phyloP scores from a whole-genome alignment of 2,888 invertebrate genomes.

The Himalopsyche anomala region DNA sequence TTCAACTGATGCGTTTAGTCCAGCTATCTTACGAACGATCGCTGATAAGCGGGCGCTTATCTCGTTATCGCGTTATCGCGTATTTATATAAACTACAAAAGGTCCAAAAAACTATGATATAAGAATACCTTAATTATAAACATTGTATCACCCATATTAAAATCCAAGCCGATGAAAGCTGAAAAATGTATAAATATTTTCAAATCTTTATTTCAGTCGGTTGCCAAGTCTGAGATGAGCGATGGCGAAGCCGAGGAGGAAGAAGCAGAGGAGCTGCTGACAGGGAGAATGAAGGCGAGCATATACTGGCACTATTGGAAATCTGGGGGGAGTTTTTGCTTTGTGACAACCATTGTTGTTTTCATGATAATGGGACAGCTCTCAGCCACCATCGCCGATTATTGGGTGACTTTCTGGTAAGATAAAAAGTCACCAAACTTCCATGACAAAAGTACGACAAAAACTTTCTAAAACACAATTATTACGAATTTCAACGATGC shows the following conservation, averaged over 20 bases:
- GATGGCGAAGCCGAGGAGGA: constrained; percentile 71
- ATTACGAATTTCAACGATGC: no score
- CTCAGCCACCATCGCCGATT: constrained; percentile 61
- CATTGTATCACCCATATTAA: no score
- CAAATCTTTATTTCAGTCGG: constrained; percentile 38
- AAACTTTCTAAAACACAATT: no score
- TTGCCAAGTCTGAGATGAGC: constrained; percentile 52
- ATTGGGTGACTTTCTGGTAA: constrained; percentile 65
- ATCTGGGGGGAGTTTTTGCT: constrained; percentile 72
- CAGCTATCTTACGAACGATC: no score
- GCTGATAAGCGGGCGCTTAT: no score
- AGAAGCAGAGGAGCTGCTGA: constrained; percentile 66
- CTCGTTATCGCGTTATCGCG: no score
- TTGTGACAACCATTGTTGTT: constrained; percentile 69
- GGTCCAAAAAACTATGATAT: no score
- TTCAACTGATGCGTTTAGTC: no score
- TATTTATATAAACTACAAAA: no score
- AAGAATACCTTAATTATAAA: no score
- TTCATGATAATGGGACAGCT: constrained; percentile 64
- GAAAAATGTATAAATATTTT: not conserved
- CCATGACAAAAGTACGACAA: no score
- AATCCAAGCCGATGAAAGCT: not conserved
- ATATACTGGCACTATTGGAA: constrained; percentile 76
- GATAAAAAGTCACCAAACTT: not conserved
- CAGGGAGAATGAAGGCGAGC: constrained; percentile 70